A percentile compares a stretch with the other conserved stretches of the same genome.
phyloP scores from a whole-genome alignment of 2,797 vertebrate species.

The Molossus alvarezi region DNA sequence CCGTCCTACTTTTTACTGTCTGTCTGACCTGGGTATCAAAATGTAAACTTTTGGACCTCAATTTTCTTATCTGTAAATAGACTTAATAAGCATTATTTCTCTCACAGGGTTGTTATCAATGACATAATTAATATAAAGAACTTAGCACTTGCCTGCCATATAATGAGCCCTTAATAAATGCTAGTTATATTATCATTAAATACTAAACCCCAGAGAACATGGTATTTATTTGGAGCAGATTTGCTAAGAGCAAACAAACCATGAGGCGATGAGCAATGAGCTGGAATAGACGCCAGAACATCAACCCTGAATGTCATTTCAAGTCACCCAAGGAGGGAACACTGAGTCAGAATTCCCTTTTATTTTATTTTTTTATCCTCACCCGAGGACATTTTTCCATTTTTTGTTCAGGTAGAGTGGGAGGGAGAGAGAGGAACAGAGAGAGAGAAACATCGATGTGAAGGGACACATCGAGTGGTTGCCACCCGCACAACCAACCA shows the following conservation, averaged over 20 bases:
- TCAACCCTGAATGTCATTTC: slow-evolving; percentile 22
- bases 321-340: neutral
- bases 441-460: no score
- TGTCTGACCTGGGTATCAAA: neutral
- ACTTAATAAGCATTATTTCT: neutral
- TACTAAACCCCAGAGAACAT: slow-evolving; percentile 13
- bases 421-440: no score
- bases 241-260: slow-evolving; percentile 51
- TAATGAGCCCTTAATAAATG: slow-evolving; percentile 13
- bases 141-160: neutral
- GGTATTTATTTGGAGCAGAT: slow-evolving; percentile 49
- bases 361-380: slow-evolving; percentile 21
- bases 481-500: no score
- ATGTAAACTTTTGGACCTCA: slow-evolving; percentile 6
- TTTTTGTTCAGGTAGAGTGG: no score
- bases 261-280: slow-evolving; percentile 18
- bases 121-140: slow-evolving; percentile 35
- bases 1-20: neutral
- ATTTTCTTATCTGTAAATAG: slow-evolving; percentile 29
- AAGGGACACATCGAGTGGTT: no score
- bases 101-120: neutral
- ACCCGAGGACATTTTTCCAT: no score
- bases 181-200: slow-evolving; percentile 53
- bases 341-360: slow-evolving; percentile 47
- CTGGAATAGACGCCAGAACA: slow-evolving; percentile 42